Evolutionary conservation across 2,113 vertebrate genomes (phyloP).

Genomic region (Callorhinus ursinus): DNA sequence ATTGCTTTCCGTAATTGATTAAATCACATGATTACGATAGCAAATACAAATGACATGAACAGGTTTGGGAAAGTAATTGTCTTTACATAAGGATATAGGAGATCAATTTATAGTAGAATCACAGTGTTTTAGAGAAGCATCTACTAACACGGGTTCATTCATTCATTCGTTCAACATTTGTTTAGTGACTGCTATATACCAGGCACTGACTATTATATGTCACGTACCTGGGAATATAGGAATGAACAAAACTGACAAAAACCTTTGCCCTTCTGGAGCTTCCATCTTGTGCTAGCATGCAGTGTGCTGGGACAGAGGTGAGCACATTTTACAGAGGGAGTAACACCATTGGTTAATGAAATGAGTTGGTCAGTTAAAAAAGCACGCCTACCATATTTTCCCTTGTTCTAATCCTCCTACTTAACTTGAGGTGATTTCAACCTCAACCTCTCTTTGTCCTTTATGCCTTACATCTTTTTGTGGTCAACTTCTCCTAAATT

Average conservation of each 20-base stretch:
- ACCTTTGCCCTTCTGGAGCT: slow-evolving; percentile 26
- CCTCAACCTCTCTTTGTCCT: not conserved
- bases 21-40: not conserved
- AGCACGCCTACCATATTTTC: not conserved
- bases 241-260: slow-evolving; percentile 23
- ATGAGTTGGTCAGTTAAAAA: not conserved
- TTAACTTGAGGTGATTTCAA: not conserved
- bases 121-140: not conserved
- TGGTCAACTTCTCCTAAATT: not conserved
- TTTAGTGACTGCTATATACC: slow-evolving; percentile 9
- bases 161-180: not conserved
- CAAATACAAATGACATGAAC: not conserved
- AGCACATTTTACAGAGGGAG: not conserved
- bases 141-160: not conserved
- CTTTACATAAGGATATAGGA: not conserved
- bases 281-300: not conserved
- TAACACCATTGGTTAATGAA: slow-evolving; percentile 26
- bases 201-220: not conserved
- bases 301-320: not conserved
- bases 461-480: not conserved
- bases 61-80: not conserved
- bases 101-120: not conserved
- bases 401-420: not conserved
- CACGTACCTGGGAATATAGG: not conserved
- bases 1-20: not conserved